phyloP scores from a whole-genome alignment of 1,140 invertebrate species.

The Cotesia chilonis region DNA sequence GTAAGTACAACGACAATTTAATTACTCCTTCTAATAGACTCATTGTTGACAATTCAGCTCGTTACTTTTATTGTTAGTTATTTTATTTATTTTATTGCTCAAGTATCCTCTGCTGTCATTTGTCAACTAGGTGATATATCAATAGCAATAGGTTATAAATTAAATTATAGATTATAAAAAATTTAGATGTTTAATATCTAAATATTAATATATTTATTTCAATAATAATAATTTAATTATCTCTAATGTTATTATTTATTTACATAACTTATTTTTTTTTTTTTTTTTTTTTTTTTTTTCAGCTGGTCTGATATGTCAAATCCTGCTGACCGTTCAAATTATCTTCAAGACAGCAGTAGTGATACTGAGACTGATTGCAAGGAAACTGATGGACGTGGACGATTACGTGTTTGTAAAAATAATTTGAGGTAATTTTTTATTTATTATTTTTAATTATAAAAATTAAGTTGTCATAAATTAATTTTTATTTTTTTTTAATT shows the following conservation, averaged over 20 bases:
- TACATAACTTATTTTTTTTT: conserved; percentile 10
- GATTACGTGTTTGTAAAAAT: conserved; percentile 72
- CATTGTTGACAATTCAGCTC: not conserved
- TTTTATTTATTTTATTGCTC: too few species aligned
- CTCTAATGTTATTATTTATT: not conserved
- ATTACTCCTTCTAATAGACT: not conserved
- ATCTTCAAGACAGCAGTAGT: conserved; percentile 73
- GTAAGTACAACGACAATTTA: conserved; percentile 42
- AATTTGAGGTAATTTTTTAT: conserved; percentile 66
- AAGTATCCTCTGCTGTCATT: too few species aligned
- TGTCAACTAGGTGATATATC: too few species aligned
- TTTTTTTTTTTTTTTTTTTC: conserved; percentile 35
- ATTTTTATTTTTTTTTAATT: too few species aligned
- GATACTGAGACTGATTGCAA: conserved; percentile 76
- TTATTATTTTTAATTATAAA: too few species aligned
- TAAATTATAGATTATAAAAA: too few species aligned
- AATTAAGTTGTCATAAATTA: too few species aligned
- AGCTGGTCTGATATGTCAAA: conserved; percentile 65
- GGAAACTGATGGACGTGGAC: conserved; percentile 70
- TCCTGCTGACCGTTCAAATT: conserved; percentile 63
- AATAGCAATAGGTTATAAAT: too few species aligned
- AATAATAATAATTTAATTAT: conserved; percentile 5
- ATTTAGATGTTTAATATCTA: too few species aligned
- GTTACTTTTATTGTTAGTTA: not conserved
- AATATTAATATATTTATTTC: too few species aligned